Evolutionary conservation across 2,113 vertebrate species (phyloP).

Genomic region (Onychorhynchus coronatus): DNA sequence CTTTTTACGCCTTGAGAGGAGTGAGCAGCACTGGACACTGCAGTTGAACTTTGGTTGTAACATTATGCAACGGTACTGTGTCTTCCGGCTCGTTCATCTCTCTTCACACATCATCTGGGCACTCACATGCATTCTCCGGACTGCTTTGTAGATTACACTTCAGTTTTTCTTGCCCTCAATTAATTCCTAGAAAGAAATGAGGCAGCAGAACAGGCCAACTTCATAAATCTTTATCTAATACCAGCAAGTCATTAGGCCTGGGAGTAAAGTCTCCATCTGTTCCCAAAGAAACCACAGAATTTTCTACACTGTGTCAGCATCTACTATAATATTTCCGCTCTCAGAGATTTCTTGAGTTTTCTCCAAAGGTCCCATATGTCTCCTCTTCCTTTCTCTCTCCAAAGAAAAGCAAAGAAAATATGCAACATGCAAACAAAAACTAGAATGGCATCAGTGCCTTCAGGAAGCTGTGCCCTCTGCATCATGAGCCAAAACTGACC

Average conservation of each 20-base stretch:
- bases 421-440: conserved; percentile 1
- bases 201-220: conserved; percentile 12
- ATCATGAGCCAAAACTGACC: conserved; percentile 1
- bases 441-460: conserved; percentile 3
- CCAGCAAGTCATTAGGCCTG: conserved; percentile 46
- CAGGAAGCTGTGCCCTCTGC: neutral
- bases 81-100: rapidly evolving
- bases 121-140: neutral
- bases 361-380: conserved; percentile 43
- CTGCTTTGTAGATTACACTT: neutral
- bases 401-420: conserved; percentile 44
- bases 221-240: conserved; percentile 62
- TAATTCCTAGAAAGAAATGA: conserved; percentile 47
- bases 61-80: neutral
- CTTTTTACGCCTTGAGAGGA: neutral
- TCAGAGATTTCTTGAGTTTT: conserved; percentile 56
- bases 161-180: conserved; percentile 32
- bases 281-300: conserved; percentile 57
- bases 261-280: conserved; percentile 59
- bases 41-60: neutral
- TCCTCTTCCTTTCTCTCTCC: conserved; percentile 8
- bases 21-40: neutral
- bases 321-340: conserved; percentile 53
- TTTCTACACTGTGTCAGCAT: conserved; percentile 54
- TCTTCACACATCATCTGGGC: neutral